Evolutionary conservation across 2,888 invertebrate species (phyloP).

Genomic region (Melolontha melolontha): DNA sequence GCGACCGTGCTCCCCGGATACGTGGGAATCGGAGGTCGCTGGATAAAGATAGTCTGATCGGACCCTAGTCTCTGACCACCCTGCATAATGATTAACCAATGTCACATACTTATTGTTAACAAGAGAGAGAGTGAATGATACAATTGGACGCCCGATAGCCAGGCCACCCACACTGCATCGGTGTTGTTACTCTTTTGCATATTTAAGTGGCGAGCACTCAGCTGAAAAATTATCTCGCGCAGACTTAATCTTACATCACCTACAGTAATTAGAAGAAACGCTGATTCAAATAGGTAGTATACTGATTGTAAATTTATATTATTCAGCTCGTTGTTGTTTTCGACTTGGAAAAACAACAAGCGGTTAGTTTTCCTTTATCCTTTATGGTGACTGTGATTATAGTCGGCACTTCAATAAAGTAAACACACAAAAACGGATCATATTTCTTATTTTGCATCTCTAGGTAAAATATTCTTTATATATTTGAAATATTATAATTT

Average conservation of each 20-base stretch:
- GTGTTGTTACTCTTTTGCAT: conserved; percentile 37
- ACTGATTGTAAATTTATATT: neutral
- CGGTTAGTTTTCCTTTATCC: too few species aligned
- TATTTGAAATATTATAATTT: too few species aligned
- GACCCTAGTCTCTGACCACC: conserved; percentile 46
- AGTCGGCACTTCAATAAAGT: too few species aligned
- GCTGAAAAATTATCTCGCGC: conserved; percentile 29
- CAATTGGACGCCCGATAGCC: conserved; percentile 44
- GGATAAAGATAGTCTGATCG: conserved; percentile 37
- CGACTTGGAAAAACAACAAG: too few species aligned
- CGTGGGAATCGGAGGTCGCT: conserved; percentile 48
- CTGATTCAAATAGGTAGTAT: neutral
- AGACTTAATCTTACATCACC: conserved; percentile 5
- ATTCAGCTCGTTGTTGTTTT: too few species aligned
- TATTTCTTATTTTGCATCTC: too few species aligned
- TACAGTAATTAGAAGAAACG: conserved; percentile 8
- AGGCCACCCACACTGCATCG: conserved; percentile 46
- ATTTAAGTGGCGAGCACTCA: conserved; percentile 32
- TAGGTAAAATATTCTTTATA: too few species aligned
- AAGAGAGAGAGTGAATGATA: conserved; percentile 40
- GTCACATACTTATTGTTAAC: conserved; percentile 49
- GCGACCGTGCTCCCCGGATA: conserved; percentile 53
- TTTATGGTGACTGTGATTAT: too few species aligned
- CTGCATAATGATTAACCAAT: conserved; percentile 49
- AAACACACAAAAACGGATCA: too few species aligned